Conservation (phyloP, 2,888 invertebrate species). For the Tiliacea citrago region DNA sequence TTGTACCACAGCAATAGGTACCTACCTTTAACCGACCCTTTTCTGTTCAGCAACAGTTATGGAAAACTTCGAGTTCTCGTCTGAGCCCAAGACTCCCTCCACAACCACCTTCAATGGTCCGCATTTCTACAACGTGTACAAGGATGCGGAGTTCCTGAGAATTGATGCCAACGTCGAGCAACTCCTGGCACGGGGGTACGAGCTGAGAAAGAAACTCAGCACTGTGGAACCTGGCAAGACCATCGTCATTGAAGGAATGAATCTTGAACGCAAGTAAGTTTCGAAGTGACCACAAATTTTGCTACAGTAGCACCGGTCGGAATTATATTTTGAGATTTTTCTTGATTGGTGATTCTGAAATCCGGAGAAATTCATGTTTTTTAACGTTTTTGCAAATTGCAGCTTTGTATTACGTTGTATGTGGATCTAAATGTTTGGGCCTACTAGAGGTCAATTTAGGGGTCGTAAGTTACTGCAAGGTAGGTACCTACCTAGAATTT, state of each 20-base stretch:
- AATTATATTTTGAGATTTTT: neutral
- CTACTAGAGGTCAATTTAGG: neutral
- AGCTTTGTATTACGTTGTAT: neutral
- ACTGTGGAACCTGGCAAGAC: constrained; percentile 66
- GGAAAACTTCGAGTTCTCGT: constrained; percentile 52
- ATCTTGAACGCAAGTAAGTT: constrained; percentile 56
- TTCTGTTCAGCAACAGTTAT: constrained; percentile 19
- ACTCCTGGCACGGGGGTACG: constrained; percentile 71
- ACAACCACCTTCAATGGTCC: constrained; percentile 47
- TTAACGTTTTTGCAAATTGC: neutral
- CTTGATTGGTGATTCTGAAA: neutral
- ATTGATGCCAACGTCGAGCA: constrained; percentile 69
- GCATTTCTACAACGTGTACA: constrained; percentile 57
- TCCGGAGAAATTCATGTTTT: neutral
- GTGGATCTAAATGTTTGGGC: neutral
- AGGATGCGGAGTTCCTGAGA: constrained; percentile 72
- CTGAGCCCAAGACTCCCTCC: neutral
- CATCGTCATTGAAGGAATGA: constrained; percentile 61
- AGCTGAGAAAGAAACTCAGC: constrained; percentile 71
- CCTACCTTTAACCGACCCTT: neutral
- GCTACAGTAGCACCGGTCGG: neutral
- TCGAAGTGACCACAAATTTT: neutral
- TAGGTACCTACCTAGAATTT: neutral
- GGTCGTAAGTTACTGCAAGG: neutral
- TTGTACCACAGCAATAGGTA: no score